These are phyloP conservation scores for Lobophora halterata DNA, from an alignment of 2,888 invertebrate species.

Conservation along the genomic window DNA sequence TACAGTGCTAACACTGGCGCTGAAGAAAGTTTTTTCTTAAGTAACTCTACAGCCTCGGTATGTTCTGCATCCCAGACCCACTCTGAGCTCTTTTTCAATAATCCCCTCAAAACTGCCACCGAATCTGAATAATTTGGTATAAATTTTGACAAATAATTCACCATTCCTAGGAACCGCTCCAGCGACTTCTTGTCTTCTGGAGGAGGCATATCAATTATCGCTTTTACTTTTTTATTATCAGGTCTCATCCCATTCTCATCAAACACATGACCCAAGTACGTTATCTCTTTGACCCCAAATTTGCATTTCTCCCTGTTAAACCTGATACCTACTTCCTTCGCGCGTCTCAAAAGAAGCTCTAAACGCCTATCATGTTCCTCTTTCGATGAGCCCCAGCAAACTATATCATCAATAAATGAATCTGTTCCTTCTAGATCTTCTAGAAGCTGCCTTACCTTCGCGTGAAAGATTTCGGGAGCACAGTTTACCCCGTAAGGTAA, in stretches of 20 bases:
- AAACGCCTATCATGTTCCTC: neutral
- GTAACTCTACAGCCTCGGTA: no score
- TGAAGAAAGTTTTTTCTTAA: no score
- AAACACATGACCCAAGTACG: neutral
- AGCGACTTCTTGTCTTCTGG: no score
- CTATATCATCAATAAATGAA: neutral
- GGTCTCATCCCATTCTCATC: neutral
- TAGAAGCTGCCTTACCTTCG: neutral
- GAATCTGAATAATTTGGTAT: neutral
- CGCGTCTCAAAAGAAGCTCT: neutral
- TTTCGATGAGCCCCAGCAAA: neutral
- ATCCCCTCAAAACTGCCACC: no score
- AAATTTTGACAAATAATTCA: neutral
- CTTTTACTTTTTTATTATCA: neutral
- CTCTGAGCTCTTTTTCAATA: no score
- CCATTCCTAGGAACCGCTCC: neutral
- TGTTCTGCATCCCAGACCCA: no score
- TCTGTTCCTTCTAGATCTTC: neutral
- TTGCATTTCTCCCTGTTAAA: neutral
- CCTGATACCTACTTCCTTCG: neutral
- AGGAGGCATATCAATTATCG: no score
- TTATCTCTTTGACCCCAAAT: neutral
- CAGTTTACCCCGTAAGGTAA: no score
- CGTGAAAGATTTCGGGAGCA: neutral
- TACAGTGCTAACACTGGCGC: no score